phyloP scores from a whole-genome alignment of 35 echinoderm and acorn worm species.

The Ptychodera flava region DNA sequence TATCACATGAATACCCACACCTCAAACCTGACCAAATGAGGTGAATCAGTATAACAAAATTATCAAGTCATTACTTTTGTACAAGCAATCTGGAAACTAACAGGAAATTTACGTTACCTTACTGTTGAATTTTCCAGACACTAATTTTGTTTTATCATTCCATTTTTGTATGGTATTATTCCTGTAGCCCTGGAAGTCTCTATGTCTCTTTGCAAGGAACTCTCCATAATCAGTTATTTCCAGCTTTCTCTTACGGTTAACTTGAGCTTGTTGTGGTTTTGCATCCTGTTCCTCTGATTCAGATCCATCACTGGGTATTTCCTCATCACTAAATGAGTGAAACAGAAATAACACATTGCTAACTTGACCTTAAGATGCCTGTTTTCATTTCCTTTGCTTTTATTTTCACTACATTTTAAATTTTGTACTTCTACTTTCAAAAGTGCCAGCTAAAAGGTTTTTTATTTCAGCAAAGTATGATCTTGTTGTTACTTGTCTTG shows the following conservation, averaged over 20 bases:
- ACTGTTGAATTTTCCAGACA: slow-evolving; percentile 42
- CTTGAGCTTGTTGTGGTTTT: background rate
- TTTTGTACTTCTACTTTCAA: no score
- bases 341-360: background rate
- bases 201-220: slow-evolving; percentile 59
- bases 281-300: slow-evolving; percentile 5
- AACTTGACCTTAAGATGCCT: background rate
- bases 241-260: slow-evolving; percentile 28
- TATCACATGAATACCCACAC: no score
- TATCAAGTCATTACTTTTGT: no score
- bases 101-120: slow-evolving; percentile 44
- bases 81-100: no score
- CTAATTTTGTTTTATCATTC: slow-evolving; percentile 66
- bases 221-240: slow-evolving; percentile 37
- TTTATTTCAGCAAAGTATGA: no score
- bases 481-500: no score
- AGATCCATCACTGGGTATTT: slow-evolving; percentile 47
- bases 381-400: background rate
- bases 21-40: no score
- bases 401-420: no score
- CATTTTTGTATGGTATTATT: slow-evolving; percentile 62
- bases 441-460: no score
- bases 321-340: slow-evolving; percentile 21
- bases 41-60: no score
- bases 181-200: slow-evolving; percentile 44